These are phyloP conservation scores for Meloidogyne floridensis DNA, from an alignment of 1,140 invertebrate genomes.

Conservation along the genomic window DNA sequence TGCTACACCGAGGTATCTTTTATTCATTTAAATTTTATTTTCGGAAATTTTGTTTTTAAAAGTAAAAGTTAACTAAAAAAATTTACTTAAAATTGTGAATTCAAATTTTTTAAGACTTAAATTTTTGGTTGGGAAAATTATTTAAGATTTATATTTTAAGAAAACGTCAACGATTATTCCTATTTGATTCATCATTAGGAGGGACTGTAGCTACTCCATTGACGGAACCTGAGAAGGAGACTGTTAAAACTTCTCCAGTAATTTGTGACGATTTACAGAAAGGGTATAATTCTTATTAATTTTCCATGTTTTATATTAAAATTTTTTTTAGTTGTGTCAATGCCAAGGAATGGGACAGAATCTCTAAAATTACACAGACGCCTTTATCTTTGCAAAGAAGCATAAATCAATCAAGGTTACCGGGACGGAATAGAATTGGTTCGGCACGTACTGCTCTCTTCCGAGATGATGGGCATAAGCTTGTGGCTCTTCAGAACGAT, in stretches of 20 bases:
- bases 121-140: neutral
- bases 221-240: neutral
- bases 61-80: neutral
- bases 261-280: conserved; percentile 17
- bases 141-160: neutral
- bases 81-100: neutral
- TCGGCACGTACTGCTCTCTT: conserved; percentile 10
- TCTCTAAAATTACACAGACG: conserved; percentile 33
- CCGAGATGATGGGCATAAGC: neutral
- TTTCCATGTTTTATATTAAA: conserved; percentile 2
- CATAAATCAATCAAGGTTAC: conserved; percentile 17
- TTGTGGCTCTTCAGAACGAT: neutral
- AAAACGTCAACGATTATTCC: conserved; percentile 14
- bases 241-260: conserved; percentile 5
- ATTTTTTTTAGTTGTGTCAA: conserved; percentile 33
- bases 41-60: no score
- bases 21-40: neutral
- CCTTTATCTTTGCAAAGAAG: conserved; percentile 31
- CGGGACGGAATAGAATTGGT: neutral
- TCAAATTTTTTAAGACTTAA: no score
- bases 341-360: conserved; percentile 36
- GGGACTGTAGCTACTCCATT: neutral
- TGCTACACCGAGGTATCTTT: conserved; percentile 34
- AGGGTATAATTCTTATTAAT: neutral
- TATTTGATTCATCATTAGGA: conserved; percentile 2